A percentile compares a stretch with the other conserved stretches of the same genome.
Evolutionary conservation across 2,888 invertebrate species (phyloP).

Genomic region (Ptychoptera contaminata): DNA sequence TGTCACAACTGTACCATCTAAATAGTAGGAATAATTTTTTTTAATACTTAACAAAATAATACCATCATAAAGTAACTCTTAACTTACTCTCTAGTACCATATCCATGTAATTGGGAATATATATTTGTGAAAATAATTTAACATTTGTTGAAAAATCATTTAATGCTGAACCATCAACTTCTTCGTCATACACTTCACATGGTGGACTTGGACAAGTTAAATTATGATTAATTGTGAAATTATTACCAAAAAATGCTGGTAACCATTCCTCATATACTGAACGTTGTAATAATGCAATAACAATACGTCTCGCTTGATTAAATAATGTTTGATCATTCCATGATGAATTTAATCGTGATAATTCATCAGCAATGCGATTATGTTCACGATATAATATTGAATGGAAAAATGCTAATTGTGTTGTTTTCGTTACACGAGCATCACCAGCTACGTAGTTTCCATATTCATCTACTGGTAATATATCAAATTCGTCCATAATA

Average conservation of each 20-base stretch:
- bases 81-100: too few relatives aligned
- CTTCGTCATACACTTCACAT: conserved; percentile 17
- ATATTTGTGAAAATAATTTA: conserved; percentile 22
- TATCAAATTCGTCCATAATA: conserved; percentile 39
- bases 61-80: too few relatives aligned
- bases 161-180: conserved; percentile 31
- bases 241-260: conserved; percentile 31
- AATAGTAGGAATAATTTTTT: background rate
- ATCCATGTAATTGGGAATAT: too few relatives aligned
- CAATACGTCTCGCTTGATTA: conserved; percentile 34
- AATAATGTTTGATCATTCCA: conserved; percentile 35
- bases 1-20: conserved; percentile 1
- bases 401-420: conserved; percentile 32
- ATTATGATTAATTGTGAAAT: conserved; percentile 29
- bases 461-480: conserved; percentile 44
- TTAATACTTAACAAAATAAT: too few relatives aligned
- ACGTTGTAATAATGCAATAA: conserved; percentile 34
- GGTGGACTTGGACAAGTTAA: conserved; percentile 9
- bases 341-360: conserved; percentile 34
- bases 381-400: conserved; percentile 34
- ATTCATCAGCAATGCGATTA: conserved; percentile 32
- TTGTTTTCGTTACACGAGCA: conserved; percentile 32
- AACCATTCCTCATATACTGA: conserved; percentile 38
- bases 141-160: conserved; percentile 65
- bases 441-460: conserved; percentile 58